Base-by-base conservation (phyloP, 2,888 invertebrate genomes). In the Lottia gigantea region DNA sequence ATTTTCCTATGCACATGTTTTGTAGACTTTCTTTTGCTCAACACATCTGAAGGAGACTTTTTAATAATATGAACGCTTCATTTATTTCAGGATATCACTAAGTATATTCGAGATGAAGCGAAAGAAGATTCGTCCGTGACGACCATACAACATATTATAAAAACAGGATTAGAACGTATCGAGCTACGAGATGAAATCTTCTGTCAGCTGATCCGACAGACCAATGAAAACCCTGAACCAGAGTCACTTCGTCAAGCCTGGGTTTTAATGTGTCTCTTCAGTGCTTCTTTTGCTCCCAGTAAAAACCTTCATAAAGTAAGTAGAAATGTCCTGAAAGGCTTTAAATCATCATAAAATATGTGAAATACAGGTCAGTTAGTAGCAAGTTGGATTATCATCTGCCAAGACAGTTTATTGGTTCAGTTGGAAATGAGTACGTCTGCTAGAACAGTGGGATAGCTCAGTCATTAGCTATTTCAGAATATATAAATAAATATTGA, bases 141-240 rank as follows among this genome's bases (percentile, higher is more conserved):
- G 2, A 76, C 79, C 6, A 73, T 85, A 61, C 85, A 85, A 76
- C 74, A 79, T 67, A 76, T 83, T 63, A 79, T 85, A 31, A 76
- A 76, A 67, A 71, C 95, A 70, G 96, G 96, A 0, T 92, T 97
- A 74, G 96, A 97, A 87, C 91, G 96, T 14, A 96, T 97, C 82
- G 97, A 97, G 87, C 88, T 97, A 12, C 89, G 97, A 12, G 97
- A 97, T 87, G 97, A 97, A 90, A 94, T 97, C 79, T 92, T 95
- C 76, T 86, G 88, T 69, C 89, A 89, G 81, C 78, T 89, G 68
- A 81, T 88, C 46, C 80, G 89, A 47, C 88, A 89, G 78, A 85
- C 87, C 8, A 96, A 95, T 16, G 95, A 95, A 80, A 96, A 96
- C 87, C 96, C 97, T 0, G 94, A 92, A 74, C 90, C 92, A 0